Evolutionary conservation across 2,797 vertebrate genomes (phyloP).

Genomic region (Neosilurus mollespiculum): DNA sequence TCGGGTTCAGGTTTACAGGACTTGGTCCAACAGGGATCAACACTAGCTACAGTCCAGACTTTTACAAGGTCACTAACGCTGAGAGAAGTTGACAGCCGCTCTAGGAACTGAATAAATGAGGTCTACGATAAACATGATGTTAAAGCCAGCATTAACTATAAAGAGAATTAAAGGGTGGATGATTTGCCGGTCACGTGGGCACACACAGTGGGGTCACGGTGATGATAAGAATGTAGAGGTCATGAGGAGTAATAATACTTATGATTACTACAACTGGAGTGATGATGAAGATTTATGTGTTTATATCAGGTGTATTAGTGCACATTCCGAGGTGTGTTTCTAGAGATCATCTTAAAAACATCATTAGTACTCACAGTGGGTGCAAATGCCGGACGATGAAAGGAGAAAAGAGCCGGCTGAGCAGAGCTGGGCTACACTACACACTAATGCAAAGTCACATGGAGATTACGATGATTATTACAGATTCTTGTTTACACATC

Average conservation of each 20-base stretch:
- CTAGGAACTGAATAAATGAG: no score
- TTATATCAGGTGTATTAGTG: neutral
- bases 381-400: conserved; percentile 49
- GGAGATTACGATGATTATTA: conserved; percentile 39
- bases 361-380: conserved; percentile 23
- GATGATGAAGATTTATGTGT: neutral
- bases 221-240: neutral
- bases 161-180: neutral
- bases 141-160: neutral
- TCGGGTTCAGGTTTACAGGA: neutral
- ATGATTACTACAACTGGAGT: no score
- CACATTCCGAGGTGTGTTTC: neutral
- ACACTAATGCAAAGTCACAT: conserved; percentile 63
- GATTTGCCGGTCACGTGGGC: neutral
- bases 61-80: neutral
- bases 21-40: neutral
- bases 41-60: neutral
- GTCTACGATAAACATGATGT: neutral
- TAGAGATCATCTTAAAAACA: neutral
- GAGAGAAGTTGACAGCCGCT: neutral
- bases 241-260: neutral
- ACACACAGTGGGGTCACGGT: neutral
- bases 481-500: neutral
- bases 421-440: conserved; percentile 40
- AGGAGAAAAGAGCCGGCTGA: conserved; percentile 62